Percentiles rank a stretch among this genome's conserved stretches.
Conservation (phyloP, 2,888 invertebrate species). For the Ligdia adustata region DNA sequence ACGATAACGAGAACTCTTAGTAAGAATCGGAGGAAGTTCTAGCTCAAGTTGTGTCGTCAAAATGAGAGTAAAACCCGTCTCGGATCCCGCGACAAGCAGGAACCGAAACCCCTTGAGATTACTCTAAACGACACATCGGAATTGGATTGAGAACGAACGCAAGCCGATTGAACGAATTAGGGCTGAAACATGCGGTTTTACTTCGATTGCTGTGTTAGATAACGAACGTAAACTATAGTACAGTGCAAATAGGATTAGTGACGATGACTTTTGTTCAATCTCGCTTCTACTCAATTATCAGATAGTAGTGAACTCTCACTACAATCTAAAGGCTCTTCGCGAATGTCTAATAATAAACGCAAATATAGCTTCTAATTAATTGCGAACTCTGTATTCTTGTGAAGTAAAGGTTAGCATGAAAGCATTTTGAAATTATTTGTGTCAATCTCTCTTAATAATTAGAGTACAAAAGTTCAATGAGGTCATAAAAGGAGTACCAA, state of each 20-base stretch:
- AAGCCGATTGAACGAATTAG: constrained; percentile 33
- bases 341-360: too few species aligned
- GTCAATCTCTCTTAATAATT: too few species aligned
- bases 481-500: constrained; percentile 7
- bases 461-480: too few species aligned
- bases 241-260: neutral
- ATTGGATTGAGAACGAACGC: constrained; percentile 45
- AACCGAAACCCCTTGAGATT: constrained; percentile 46
- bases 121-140: constrained; percentile 46
- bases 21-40: constrained; percentile 16
- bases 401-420: too few species aligned
- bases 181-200: constrained; percentile 27
- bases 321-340: too few species aligned
- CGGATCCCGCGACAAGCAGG: constrained; percentile 39
- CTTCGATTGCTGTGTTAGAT: constrained; percentile 19
- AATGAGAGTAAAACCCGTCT: constrained; percentile 11
- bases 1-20: constrained; percentile 22
- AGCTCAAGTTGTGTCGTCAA: constrained; percentile 11
- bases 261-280: too few species aligned
- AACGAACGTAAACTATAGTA: too few species aligned
- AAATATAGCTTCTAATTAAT: too few species aligned
- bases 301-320: too few species aligned
- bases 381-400: too few species aligned
- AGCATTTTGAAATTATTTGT: too few species aligned
- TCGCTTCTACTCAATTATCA: too few species aligned